Percentiles rank a stretch among this genome's conserved stretches.
Evolutionary conservation across 2,888 invertebrate species (phyloP).

Genomic region (Sussaba pulchella): DNA sequence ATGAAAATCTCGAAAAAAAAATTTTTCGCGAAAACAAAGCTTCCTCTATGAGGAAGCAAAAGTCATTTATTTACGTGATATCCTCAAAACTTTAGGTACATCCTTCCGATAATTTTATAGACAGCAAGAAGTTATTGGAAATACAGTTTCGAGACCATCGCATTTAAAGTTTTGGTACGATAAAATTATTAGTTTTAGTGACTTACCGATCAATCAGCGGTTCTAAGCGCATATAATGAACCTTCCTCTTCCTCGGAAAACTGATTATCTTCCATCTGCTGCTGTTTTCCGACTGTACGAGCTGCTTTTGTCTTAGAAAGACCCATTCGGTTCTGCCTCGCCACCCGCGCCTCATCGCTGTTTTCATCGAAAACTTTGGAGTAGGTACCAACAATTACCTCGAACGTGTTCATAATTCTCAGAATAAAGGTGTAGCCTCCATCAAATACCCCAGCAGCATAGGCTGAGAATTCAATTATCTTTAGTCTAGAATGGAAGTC

Average conservation of each 20-base stretch:
- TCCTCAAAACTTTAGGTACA: too few relatives aligned
- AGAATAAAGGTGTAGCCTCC: too few relatives aligned
- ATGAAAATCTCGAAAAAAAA: too few relatives aligned
- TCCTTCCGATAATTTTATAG: too few relatives aligned
- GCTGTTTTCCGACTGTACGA: constrained; percentile 22
- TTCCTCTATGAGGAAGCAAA: too few relatives aligned
- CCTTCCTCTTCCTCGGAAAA: constrained; percentile 15
- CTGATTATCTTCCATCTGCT: neutral
- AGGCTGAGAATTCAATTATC: too few relatives aligned
- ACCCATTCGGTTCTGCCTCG: constrained; percentile 10
- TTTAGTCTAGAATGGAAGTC: too few relatives aligned
- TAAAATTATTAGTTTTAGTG: constrained; percentile 22
- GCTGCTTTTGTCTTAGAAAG: constrained; percentile 7
- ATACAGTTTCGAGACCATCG: constrained; percentile 44
- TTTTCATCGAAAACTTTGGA: constrained; percentile 4
- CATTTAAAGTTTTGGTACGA: constrained; percentile 38
- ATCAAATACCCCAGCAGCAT: too few relatives aligned
- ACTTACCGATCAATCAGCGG: constrained; percentile 30
- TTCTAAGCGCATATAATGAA: too few relatives aligned
- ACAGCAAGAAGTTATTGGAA: constrained; percentile 27
- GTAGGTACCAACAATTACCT: constrained; percentile 18
- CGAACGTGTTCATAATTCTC: constrained; percentile 32
- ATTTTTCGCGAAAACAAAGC: too few relatives aligned
- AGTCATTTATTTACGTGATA: too few relatives aligned
- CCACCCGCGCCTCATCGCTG: constrained; percentile 16